Evolutionary conservation across 2,797 vertebrate genomes (phyloP), one percentile per base, ranked within the genome.

Genomic region (Periophthalmus magnuspinnatus): DNA sequence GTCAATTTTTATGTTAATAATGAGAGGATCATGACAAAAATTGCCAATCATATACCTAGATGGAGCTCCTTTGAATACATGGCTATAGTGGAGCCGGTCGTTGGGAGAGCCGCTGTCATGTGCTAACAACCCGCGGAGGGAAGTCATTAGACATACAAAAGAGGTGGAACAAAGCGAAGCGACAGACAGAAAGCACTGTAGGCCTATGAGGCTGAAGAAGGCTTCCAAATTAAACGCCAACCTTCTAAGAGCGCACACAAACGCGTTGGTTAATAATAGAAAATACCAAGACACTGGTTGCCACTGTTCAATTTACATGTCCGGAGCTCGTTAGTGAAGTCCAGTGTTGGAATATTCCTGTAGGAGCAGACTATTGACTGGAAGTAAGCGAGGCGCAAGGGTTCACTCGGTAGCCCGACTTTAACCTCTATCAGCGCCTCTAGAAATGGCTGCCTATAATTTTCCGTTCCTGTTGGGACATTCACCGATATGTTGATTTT

Each of bases 21-120:
- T 95, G 95, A 97, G 96, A 95, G 98, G 95, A 98, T 99, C 97
- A 99, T 98, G 96, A 98, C 95, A 96, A 98, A 98, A 99, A 98
- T 99, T 97, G 97, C 97, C 97, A 99, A 97, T 99, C 97, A 97
- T 98, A 95, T 95, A 97, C 96, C 96, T 94, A 96, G 96, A 98
- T 96, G 95, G 95, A 97, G 95, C 95, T 96, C 92, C 95, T 97
- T 96, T 96, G 96, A 97, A 98, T 95, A 95, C 95, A 91, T 90
- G 95, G 94, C 96, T 95, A 94, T 91, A 94, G 92, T 95, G 94
- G 96, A 97, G 95, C 96, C 97, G 93, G 94, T 96, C 93, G 95
- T 96, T 95, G 93, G 93, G 96, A 98, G 97, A 98, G 95, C 95
- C 95, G 95, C 96, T 98, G 97, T 98, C 97, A 98, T 94, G 93